Base-by-base conservation (phyloP, 2,888 invertebrate species). In the Atrina japonica region DNA sequence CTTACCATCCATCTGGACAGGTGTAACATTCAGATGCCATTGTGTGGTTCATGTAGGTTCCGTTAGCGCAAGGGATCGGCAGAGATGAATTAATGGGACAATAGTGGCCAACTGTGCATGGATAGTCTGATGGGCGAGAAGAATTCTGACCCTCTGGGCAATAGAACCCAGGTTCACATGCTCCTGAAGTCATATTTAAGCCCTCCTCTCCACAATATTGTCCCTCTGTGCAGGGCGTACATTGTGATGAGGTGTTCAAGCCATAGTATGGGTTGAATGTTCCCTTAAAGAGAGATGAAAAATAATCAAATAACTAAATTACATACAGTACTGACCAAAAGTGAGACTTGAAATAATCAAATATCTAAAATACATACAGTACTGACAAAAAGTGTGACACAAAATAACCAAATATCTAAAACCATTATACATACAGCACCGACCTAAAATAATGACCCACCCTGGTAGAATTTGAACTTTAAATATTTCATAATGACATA, bases 1-100 rank as follows among this genome's bases (percentile, higher is more conserved):
- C 85, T 75, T 73, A 88, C 88, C 88, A 89, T 76, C 88, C 88
- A 9, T 76, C 80, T 1, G 86, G 87, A 65, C 89, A 89, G 23
- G 35, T 35, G 35, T 35, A 35, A 35, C 35, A 35, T 35, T 35
- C 76, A 7, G 80, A 69, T 1, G 78, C 83, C 73, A 79, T 77
- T 5, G 86, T 86, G 59, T 85, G 84, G 69, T 87, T 87, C 84
- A 85, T 86, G 79, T 77, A 86, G 1, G 86, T 89, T 14, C 89
- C 89, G 70, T 87, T 86, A n/a, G 81, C 78, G 75, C 89, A 89
- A 2, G 86, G 88, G 18, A 83, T 73, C 0, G 89, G 88, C 40
- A 77, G 73, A 0, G 83, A 76, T 2, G 85, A 78, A 53, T 82
- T 81, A 18, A 72, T 58, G 3, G 86, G 85, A 58, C 87, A 87